Conservation (phyloP, 1,140 invertebrate genomes). For the Bombyx mandarina region DNA sequence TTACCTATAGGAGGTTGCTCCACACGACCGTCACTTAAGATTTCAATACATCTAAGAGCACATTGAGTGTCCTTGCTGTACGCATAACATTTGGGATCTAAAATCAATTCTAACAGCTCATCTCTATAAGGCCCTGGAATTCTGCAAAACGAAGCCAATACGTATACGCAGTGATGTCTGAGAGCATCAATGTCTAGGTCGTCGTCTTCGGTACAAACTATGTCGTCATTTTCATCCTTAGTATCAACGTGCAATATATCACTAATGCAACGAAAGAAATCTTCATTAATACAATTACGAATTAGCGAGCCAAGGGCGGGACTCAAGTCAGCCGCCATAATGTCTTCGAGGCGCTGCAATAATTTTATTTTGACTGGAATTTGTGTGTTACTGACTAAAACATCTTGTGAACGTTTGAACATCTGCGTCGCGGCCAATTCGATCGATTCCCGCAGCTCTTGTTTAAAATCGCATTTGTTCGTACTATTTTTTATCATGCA, state of each 20-base stretch:
- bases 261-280: constrained; percentile 42
- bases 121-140: constrained; percentile 26
- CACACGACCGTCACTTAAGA: constrained; percentile 29
- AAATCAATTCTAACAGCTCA: constrained; percentile 41
- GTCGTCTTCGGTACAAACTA: constrained; percentile 28
- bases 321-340: constrained; percentile 37
- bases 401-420: constrained; percentile 19
- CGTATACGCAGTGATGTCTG: constrained; percentile 36
- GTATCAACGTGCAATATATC: constrained; percentile 31
- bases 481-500: constrained; percentile 25
- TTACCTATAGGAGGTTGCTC: constrained; percentile 41
- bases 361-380: constrained; percentile 30
- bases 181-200: constrained; percentile 30
- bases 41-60: constrained; percentile 34
- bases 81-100: constrained; percentile 42
- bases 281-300: constrained; percentile 27
- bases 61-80: constrained; percentile 36
- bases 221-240: constrained; percentile 24
- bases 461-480: constrained; percentile 14
- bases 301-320: constrained; percentile 23
- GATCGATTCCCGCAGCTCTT: constrained; percentile 18
- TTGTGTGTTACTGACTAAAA: constrained; percentile 24
- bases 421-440: constrained; percentile 25
- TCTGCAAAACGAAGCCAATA: constrained; percentile 46
- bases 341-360: constrained; percentile 25